These are phyloP conservation scores for Parauchenoglanis punctatus DNA, from an alignment of 2,797 vertebrate species.

Conservation along the genomic window DNA sequence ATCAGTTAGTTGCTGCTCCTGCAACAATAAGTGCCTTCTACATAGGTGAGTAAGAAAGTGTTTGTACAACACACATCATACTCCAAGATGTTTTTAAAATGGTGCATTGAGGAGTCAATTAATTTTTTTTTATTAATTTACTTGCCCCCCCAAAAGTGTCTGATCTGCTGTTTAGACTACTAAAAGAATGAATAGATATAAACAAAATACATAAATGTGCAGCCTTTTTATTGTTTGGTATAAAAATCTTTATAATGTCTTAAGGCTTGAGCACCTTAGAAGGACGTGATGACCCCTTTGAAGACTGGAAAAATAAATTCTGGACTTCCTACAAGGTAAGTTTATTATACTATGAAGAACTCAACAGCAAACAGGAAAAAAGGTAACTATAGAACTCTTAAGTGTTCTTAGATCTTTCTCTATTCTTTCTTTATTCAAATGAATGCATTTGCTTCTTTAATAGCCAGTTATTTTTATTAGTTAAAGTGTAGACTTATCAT, in stretches of 20 bases:
- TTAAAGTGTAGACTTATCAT: neutral
- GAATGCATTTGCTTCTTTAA: neutral
- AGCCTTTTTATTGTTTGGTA: constrained; percentile 1
- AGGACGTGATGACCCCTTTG: constrained; percentile 70
- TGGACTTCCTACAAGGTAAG: constrained; percentile 79
- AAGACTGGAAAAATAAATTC: constrained; percentile 79
- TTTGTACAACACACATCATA: neutral
- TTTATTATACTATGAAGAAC: neutral
- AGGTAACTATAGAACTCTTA: neutral
- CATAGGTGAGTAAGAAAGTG: constrained; percentile 66
- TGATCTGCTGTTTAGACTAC: neutral
- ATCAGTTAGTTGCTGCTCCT: constrained; percentile 78
- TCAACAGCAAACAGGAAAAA: neutral
- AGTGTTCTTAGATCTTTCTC: neutral
- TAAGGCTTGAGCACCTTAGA: constrained; percentile 78
- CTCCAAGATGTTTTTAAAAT: neutral
- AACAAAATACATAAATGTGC: neutral
- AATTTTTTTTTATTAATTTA: neutral
- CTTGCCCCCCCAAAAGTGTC: neutral
- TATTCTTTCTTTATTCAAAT: neutral
- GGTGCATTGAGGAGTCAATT: neutral
- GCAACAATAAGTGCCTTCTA: constrained; percentile 81
- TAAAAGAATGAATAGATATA: neutral
- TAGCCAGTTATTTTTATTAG: neutral
- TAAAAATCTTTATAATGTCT: constrained; percentile 15